Percentiles rank a stretch among this genome's conserved stretches.
Conservation (phyloP, 2,888 invertebrate genomes). For the Nasonovia ribisnigri region DNA sequence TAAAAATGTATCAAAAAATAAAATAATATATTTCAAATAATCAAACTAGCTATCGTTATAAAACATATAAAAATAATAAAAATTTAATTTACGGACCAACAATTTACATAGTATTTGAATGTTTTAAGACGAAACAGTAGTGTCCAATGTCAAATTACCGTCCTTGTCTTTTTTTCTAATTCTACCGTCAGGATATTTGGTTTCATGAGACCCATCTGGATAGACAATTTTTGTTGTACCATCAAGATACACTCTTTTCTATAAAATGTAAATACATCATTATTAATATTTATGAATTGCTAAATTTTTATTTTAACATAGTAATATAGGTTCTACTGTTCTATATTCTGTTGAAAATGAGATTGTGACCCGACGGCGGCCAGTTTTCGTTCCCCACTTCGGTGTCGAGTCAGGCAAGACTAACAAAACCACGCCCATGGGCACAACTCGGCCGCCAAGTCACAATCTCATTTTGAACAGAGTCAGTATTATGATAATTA, state of each 20-base stretch:
- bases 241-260: slow-evolving; percentile 92
- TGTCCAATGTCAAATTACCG: slow-evolving; percentile 86
- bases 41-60: slow-evolving; percentile 4
- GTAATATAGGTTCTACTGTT: background rate
- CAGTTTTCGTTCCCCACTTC: too few species aligned
- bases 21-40: slow-evolving; percentile 27
- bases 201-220: slow-evolving; percentile 90
- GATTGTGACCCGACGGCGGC: too few species aligned
- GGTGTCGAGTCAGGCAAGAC: too few species aligned
- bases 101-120: slow-evolving; percentile 28
- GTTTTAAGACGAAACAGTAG: slow-evolving; percentile 66
- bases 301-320: background rate
- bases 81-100: slow-evolving; percentile 3
- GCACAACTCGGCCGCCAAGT: too few species aligned
- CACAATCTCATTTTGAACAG: too few species aligned
- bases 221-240: slow-evolving; percentile 92
- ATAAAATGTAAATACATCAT: slow-evolving; percentile 69
- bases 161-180: slow-evolving; percentile 87
- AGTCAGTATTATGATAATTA: background rate
- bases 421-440: too few species aligned
- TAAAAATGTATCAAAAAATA: slow-evolving; percentile 11
- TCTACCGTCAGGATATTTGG: slow-evolving; percentile 90
- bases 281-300: slow-evolving; percentile 6
- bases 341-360: too few species aligned
- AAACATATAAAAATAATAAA: slow-evolving; percentile 39